Evolutionary conservation across 2,113 vertebrate genomes (phyloP).

Genomic region (Rhodinocichla rosea): DNA sequence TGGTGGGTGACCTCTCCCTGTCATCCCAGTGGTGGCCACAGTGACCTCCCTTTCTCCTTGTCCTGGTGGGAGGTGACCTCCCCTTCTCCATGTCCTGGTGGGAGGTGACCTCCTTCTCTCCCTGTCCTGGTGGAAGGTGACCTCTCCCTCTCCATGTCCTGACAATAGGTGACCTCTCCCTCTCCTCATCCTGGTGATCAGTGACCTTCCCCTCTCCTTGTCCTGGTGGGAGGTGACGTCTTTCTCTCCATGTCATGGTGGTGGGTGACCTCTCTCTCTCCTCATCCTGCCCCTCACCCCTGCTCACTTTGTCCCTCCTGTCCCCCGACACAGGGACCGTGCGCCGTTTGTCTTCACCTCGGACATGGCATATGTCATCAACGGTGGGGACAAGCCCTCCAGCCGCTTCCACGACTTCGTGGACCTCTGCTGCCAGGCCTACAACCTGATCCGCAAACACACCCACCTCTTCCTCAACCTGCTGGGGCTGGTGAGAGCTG

Average conservation of each 20-base stretch:
- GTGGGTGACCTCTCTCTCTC: too few species aligned
- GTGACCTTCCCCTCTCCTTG: rapidly evolving
- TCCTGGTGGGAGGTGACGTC: background rate
- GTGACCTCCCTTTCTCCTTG: rapidly evolving
- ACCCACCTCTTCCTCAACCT: slow-evolving; percentile 97
- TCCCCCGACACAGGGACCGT: slow-evolving; percentile 80
- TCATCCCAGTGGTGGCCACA: too few species aligned
- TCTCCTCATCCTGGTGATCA: rapidly evolving
- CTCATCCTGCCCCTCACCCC: rapidly evolving
- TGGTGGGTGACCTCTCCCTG: background rate
- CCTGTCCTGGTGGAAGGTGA: rapidly evolving
- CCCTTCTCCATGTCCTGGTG: rapidly evolving
- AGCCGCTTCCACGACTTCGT: slow-evolving; percentile 98
- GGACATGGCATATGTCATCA: slow-evolving; percentile 98
- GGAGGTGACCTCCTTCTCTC: background rate
- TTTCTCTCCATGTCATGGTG: rapidly evolving
- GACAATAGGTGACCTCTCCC: rapidly evolving
- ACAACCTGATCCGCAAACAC: slow-evolving; percentile 98
- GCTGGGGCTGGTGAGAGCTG: slow-evolving; percentile 86
- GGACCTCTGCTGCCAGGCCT: slow-evolving; percentile 96
- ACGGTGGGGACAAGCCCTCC: slow-evolving; percentile 95
- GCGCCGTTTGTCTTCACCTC: slow-evolving; percentile 98
- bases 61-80: rapidly evolving
- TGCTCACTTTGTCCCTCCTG: background rate
- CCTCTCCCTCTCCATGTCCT: background rate